These are phyloP conservation scores for Agrenia bidenticulata DNA, from an alignment of 2,888 invertebrate species.

Conservation along the genomic window DNA sequence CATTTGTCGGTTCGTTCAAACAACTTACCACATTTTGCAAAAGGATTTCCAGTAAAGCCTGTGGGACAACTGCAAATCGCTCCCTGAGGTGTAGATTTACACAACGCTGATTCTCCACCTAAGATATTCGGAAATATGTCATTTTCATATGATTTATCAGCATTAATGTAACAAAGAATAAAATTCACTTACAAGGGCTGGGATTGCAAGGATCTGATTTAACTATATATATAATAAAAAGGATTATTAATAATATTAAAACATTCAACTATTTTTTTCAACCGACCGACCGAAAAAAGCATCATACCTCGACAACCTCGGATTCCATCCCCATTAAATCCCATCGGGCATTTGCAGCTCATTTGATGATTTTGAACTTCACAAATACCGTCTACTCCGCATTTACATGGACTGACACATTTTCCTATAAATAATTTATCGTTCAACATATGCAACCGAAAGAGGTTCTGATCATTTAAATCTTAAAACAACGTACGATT, in stretches of 20 bases:
- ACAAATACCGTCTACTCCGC: conserved; percentile 74
- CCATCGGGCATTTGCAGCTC: conserved; percentile 76
- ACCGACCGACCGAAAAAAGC: neutral
- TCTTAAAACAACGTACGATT: conserved; percentile 64
- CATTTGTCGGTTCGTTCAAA: conserved; percentile 43
- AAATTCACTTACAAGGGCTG: conserved; percentile 65
- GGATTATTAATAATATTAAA: too few relatives aligned
- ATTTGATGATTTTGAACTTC: conserved; percentile 71
- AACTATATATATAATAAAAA: neutral
- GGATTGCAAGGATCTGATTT: conserved; percentile 67
- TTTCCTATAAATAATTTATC: conserved; percentile 54
- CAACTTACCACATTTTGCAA: conserved; percentile 73
- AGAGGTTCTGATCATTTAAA: too few relatives aligned
- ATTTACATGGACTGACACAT: conserved; percentile 75
- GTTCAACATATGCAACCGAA: too few relatives aligned
- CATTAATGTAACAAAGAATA: too few relatives aligned
- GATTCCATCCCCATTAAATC: conserved; percentile 71
- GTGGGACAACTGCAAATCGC: conserved; percentile 88
- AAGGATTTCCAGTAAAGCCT: conserved; percentile 87
- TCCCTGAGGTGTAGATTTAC: conserved; percentile 79
- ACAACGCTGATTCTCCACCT: conserved; percentile 73
- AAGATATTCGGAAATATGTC: conserved; percentile 56
- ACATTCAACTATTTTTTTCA: too few relatives aligned
- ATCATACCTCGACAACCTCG: conserved; percentile 35
- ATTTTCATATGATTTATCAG: neutral